Conservation (phyloP, 2,888 invertebrate species). For the Scrobipalpa atriplicella region DNA sequence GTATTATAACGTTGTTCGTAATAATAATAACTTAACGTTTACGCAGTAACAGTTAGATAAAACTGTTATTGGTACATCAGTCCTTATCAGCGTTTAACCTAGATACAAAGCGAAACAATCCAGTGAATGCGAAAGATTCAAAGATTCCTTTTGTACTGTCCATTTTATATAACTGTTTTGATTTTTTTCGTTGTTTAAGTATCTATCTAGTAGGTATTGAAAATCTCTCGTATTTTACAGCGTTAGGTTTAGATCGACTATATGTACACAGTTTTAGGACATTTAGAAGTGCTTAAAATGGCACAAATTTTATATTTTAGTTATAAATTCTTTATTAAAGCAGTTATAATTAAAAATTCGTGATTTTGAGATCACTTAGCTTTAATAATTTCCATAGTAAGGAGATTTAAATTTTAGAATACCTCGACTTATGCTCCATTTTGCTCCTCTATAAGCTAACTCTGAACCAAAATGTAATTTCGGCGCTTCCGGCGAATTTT, state of each 20-base stretch:
- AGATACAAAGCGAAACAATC: background rate
- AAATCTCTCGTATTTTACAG: too few relatives aligned
- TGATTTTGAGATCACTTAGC: too few relatives aligned
- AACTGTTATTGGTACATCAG: conserved; percentile 1
- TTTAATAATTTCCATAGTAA: background rate
- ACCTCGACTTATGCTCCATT: background rate
- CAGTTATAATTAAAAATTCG: too few relatives aligned
- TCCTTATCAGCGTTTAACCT: background rate
- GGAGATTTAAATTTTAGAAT: background rate
- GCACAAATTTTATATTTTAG: too few relatives aligned
- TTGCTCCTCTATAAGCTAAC: background rate
- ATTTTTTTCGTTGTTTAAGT: background rate
- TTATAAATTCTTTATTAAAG: too few relatives aligned
- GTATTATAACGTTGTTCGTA: conserved; percentile 1
- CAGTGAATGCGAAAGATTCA: background rate
- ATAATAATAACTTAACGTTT: conserved; percentile 11
- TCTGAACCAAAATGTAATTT: conserved; percentile 3
- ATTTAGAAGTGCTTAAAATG: too few relatives aligned
- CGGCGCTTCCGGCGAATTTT: background rate
- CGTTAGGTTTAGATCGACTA: too few relatives aligned
- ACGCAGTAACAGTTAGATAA: conserved; percentile 4
- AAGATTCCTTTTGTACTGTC: background rate
- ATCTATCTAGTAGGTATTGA: too few relatives aligned
- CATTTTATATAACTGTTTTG: background rate
- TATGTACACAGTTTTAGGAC: too few relatives aligned